phyloP scores from a whole-genome alignment of 2,888 invertebrate genomes.

The Pollenia angustigena region DNA sequence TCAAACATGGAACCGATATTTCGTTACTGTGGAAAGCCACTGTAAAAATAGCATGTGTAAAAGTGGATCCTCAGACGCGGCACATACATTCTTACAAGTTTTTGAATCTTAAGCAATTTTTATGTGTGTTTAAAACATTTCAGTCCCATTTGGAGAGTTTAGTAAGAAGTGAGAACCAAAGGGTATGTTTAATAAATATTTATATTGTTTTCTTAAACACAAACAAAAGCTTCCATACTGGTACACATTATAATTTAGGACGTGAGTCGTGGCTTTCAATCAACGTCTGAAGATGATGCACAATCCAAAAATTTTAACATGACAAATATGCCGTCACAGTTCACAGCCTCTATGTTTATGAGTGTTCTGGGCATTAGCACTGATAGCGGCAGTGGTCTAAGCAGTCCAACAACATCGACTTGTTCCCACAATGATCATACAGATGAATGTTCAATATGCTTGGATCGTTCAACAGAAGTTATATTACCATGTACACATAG shows the following conservation, averaged over 20 bases:
- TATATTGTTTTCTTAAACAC: background rate
- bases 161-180: slow-evolving; percentile 79
- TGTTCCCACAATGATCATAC: slow-evolving; percentile 80
- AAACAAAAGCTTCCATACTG: background rate
- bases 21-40: slow-evolving; percentile 89
- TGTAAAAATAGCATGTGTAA: slow-evolving; percentile 88
- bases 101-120: slow-evolving; percentile 87
- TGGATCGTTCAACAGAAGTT: slow-evolving; percentile 88
- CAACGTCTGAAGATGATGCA: slow-evolving; percentile 64
- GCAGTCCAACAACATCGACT: slow-evolving; percentile 75
- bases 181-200: slow-evolving; percentile 72
- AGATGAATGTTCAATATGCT: slow-evolving; percentile 89
- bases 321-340: slow-evolving; percentile 42
- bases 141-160: slow-evolving; percentile 84
- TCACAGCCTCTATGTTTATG: slow-evolving; percentile 83
- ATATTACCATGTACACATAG: slow-evolving; percentile 89
- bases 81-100: slow-evolving; percentile 86
- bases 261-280: slow-evolving; percentile 73
- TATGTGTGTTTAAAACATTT: slow-evolving; percentile 86
- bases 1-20: slow-evolving; percentile 87
- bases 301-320: slow-evolving; percentile 13
- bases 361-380: slow-evolving; percentile 72
- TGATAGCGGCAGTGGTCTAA: slow-evolving; percentile 68
- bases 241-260: slow-evolving; percentile 42
- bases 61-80: slow-evolving; percentile 85